These are phyloP conservation scores for Epinotia bilunana DNA, from an alignment of 2,888 invertebrate species.

Conservation along the genomic window DNA sequence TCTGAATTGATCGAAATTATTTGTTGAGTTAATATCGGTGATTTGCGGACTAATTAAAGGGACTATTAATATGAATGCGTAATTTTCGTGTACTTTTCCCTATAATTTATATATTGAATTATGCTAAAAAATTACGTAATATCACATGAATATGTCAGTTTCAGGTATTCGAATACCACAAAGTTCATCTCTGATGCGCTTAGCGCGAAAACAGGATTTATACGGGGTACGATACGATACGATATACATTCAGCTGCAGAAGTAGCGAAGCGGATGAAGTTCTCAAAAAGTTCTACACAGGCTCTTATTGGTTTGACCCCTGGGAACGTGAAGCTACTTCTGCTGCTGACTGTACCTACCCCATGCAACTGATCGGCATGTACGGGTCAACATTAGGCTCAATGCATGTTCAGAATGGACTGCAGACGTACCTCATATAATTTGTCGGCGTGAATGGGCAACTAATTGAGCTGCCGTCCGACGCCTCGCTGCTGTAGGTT, in stretches of 20 bases:
- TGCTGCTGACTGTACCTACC: constrained; percentile 55
- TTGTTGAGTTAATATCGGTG: not conserved
- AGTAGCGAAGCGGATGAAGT: no score
- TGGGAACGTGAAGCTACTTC: no score
- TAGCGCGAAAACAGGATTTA: no score
- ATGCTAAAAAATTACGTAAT: no score
- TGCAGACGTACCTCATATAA: constrained; percentile 71
- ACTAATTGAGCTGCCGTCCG: constrained; percentile 69
- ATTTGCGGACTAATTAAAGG: not conserved
- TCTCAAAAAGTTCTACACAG: no score
- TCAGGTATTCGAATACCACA: no score
- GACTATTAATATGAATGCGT: not conserved
- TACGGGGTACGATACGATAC: no score
- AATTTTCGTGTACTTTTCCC: not conserved
- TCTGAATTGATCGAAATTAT: not conserved
- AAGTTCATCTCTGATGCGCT: no score
- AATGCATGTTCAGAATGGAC: not conserved
- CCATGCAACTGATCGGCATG: constrained; percentile 79
- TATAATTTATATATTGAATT: not conserved
- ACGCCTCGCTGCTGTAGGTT: constrained; percentile 65
- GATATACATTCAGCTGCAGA: no score
- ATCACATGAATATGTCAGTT: no score
- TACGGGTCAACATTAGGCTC: constrained; percentile 51
- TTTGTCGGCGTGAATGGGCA: constrained; percentile 78
- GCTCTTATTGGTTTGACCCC: no score